These are phyloP conservation scores for Pheosia gnoma DNA, from an alignment of 2,888 invertebrate genomes.

Conservation along the genomic window DNA sequence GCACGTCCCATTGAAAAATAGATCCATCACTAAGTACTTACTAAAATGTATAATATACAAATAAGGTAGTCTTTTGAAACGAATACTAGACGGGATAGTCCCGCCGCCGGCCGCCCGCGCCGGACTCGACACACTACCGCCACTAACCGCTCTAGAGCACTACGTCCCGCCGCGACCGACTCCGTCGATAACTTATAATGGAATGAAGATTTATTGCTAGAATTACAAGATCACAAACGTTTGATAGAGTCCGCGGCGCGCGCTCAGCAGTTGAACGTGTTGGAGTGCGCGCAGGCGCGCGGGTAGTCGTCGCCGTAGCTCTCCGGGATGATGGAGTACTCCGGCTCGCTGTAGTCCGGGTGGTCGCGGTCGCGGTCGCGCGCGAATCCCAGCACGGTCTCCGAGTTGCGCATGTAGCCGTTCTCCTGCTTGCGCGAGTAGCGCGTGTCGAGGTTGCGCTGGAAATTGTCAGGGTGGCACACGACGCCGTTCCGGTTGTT, in stretches of 20 bases:
- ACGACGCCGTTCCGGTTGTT: constrained; percentile 74
- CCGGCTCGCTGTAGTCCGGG: constrained; percentile 76
- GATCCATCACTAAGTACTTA: constrained; percentile 70
- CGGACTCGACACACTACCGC: constrained; percentile 57
- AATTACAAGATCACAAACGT: constrained; percentile 83
- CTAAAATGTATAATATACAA: constrained; percentile 82
- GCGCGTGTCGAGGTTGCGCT: constrained; percentile 78
- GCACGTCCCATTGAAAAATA: constrained; percentile 73
- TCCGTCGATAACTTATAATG: constrained; percentile 74
- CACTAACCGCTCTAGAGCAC: constrained; percentile 80
- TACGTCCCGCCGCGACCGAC: constrained; percentile 69
- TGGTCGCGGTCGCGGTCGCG: constrained; percentile 64
- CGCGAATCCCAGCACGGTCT: constrained; percentile 73
- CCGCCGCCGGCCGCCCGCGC: constrained; percentile 54
- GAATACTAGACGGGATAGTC: constrained; percentile 73
- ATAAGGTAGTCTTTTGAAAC: constrained; percentile 79
- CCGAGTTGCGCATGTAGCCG: constrained; percentile 77
- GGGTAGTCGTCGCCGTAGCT: constrained; percentile 69
- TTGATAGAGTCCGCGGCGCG: constrained; percentile 57
- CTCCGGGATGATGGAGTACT: constrained; percentile 81
- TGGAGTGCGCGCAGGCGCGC: constrained; percentile 76
- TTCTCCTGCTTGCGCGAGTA: constrained; percentile 82
- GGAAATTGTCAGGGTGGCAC: constrained; percentile 79
- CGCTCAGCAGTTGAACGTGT: constrained; percentile 83
- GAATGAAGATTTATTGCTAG: constrained; percentile 85